These are phyloP conservation scores for Cerastis leucographa DNA, from an alignment of 2,888 invertebrate genomes.

Conservation along the genomic window DNA sequence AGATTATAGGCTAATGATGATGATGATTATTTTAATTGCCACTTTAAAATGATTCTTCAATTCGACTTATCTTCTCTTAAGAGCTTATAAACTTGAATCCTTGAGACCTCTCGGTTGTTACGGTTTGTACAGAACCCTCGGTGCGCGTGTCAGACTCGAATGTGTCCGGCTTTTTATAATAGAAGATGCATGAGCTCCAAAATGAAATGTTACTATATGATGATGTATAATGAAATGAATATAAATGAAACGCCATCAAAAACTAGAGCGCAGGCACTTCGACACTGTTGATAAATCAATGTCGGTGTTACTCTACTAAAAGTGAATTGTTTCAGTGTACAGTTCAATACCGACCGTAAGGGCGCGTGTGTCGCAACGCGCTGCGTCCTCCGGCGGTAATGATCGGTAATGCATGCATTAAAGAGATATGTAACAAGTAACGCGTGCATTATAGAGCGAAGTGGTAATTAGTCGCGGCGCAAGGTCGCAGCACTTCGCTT, in stretches of 20 bases:
- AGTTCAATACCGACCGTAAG: not conserved
- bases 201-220: no score
- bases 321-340: not conserved
- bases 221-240: no score
- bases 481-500: slow-evolving; percentile 46
- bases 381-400: slow-evolving; percentile 11
- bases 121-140: not conserved
- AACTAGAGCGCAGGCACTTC: not conserved
- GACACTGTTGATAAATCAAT: not conserved
- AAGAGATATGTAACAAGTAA: slow-evolving; percentile 20
- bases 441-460: slow-evolving; percentile 20
- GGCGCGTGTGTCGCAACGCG: slow-evolving; percentile 17
- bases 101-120: not conserved
- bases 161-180: not conserved
- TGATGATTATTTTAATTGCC: not conserved
- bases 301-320: no score
- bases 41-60: not conserved
- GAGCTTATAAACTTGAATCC: not conserved
- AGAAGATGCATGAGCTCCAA: not conserved
- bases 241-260: not conserved
- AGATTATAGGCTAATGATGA: no score
- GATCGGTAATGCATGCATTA: slow-evolving; percentile 31
- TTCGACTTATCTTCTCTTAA: not conserved
- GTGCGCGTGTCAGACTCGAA: not conserved
- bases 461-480: slow-evolving; percentile 40